Evolutionary conservation across 2,888 invertebrate species (phyloP).

Genomic region (Apotomis betuletana): DNA sequence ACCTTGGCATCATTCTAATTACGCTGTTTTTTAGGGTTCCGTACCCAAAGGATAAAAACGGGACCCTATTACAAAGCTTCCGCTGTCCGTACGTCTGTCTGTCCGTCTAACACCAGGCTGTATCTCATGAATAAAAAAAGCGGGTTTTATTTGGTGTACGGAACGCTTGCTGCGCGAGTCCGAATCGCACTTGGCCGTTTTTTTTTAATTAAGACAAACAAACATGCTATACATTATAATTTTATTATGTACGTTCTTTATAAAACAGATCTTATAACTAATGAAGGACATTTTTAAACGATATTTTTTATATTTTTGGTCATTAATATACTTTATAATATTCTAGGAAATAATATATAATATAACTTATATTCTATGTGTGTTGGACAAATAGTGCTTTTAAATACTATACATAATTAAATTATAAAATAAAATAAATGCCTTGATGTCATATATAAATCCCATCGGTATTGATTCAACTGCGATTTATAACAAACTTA

Average conservation of each 20-base stretch:
- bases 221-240: slow-evolving; percentile 48
- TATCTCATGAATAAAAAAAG: no score
- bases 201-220: no score
- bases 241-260: slow-evolving; percentile 61
- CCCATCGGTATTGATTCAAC: slow-evolving; percentile 36
- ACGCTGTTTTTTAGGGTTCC: no score
- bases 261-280: slow-evolving; percentile 56
- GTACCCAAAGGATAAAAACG: no score
- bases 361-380: slow-evolving; percentile 48
- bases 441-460: slow-evolving; percentile 55
- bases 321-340: slow-evolving; percentile 49
- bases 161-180: no score
- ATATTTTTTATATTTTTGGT: slow-evolving; percentile 59
- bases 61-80: no score
- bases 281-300: slow-evolving; percentile 52
- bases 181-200: no score
- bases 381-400: slow-evolving; percentile 72
- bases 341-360: slow-evolving; percentile 22
- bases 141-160: no score
- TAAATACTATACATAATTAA: slow-evolving; percentile 46
- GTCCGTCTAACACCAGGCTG: no score
- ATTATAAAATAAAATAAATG: slow-evolving; percentile 60
- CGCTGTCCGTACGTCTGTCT: no score
- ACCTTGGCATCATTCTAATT: no score
- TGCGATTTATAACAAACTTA: slow-evolving; percentile 42